Evolutionary conservation across 2,797 vertebrate genomes (phyloP), one percentile per base, ranked within the genome.

Genomic region (Odontamblyopus rebecca): DNA sequence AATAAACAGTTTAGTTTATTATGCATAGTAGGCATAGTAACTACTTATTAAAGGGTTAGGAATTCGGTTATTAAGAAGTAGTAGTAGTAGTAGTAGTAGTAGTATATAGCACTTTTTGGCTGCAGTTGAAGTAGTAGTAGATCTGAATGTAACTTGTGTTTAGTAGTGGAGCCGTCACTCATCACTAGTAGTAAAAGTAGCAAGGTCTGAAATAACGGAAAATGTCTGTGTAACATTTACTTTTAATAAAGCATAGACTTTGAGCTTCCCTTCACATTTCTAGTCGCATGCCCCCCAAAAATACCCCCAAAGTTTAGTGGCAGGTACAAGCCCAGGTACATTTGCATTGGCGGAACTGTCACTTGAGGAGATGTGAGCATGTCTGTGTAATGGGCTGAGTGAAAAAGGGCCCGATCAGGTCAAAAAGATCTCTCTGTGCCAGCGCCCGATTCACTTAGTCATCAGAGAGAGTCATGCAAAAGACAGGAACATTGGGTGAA

Each of bases 301-400:
- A 30, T 44, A 44, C 6, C 19, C 6, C 26, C 5, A 19, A 56
- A 30, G 50, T 60, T 18, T 29, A 16, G 27, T 32, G 63, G 30
- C 79, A 77, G 72, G 60, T 67, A 32, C 9, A 29, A 63, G 68
- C 9, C 0, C 11, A 1, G 1, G 18, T 11, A 72, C 73, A 75
- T 76, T 73, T 48, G 54, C 68, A 30, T 50, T 38, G 48, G 13
- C 30, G 66, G 60, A 77, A 74, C 69, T 70, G 74, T 80, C 77
- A 78, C 63, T 74, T 62, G 69, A 60, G 68, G 73, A 76, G 67
- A 63, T 56, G 71, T 79, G 69, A 71, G 23, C 30, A 26, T 6
- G 12, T 44, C 69, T 32, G 67, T 66, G 26, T 38, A 19, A 53
- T 64, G 62, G 30, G 11, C n/a, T 38, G 38, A 71, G 54, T 44